Evolutionary conservation across 1,140 invertebrate species (phyloP).

Genomic region (Micrasema longulum): DNA sequence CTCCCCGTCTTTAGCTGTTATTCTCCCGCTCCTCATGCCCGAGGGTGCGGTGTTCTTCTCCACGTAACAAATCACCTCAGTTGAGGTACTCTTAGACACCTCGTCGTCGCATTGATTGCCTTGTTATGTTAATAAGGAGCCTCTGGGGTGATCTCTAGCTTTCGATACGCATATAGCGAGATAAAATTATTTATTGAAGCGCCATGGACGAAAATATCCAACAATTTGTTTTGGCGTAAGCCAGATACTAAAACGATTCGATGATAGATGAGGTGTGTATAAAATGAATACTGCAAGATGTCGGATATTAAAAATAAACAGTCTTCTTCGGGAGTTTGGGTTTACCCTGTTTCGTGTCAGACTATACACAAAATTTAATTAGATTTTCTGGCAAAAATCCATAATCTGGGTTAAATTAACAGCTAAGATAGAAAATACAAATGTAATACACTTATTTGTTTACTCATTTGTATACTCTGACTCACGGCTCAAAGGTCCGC

Average conservation of each 20-base stretch:
- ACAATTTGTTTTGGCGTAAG: conserved; percentile 17
- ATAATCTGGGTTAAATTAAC: too few species aligned
- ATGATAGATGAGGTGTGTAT: conserved; percentile 13
- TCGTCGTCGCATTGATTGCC: background rate
- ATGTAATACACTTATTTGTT: too few species aligned
- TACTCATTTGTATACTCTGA: too few species aligned
- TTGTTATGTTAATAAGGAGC: background rate
- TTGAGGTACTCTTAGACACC: too few species aligned
- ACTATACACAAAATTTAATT: too few species aligned
- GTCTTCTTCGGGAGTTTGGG: too few species aligned
- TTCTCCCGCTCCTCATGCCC: background rate
- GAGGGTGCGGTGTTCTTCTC: background rate
- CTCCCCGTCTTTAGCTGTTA: too few species aligned
- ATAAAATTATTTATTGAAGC: conserved; percentile 12
- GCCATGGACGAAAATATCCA: conserved; percentile 8
- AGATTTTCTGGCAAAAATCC: too few species aligned
- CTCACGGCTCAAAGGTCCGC: too few species aligned
- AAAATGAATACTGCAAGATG: conserved; percentile 5
- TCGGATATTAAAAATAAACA: conserved; percentile 27
- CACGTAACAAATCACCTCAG: background rate
- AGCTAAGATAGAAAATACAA: too few species aligned
- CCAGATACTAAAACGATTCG: conserved; percentile 21
- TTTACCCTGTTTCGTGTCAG: conserved; percentile 5
- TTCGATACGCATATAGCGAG: background rate
- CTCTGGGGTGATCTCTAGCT: too few species aligned